Evolutionary conservation across 2,888 invertebrate species (phyloP).

Genomic region (Norana najaformis): DNA sequence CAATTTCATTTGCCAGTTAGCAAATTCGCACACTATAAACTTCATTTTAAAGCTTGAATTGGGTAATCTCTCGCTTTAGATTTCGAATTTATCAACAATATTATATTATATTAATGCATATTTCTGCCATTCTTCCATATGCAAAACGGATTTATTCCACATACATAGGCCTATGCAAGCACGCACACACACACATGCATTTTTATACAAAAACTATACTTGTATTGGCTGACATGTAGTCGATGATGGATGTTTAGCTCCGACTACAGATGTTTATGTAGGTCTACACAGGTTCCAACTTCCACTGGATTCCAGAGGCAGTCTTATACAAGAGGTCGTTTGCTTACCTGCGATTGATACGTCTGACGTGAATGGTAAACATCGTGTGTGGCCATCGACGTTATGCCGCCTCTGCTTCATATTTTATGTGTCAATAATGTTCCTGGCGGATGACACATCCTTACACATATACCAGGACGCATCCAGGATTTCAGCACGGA

Average conservation of each 20-base stretch:
- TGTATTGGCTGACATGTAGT: not conserved
- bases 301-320: not conserved
- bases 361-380: not conserved
- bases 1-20: too few relatives aligned
- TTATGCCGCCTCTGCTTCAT: not conserved
- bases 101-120: not conserved
- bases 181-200: too few relatives aligned
- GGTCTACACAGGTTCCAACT: not conserved
- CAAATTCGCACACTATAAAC: too few relatives aligned
- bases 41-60: too few relatives aligned
- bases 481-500: too few relatives aligned
- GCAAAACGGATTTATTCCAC: too few relatives aligned
- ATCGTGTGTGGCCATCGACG: not conserved
- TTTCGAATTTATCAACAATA: not conserved
- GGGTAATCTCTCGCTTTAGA: not conserved
- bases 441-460: not conserved
- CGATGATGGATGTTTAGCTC: not conserved
- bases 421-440: not conserved
- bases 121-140: not conserved
- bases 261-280: not conserved
- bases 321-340: not conserved
- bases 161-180: too few relatives aligned
- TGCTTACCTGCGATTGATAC: constrained; percentile 13
- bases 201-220: not conserved
- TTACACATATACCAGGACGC: not conserved